Evolutionary conservation across 2,797 vertebrate genomes (phyloP), one percentile per base, ranked within the genome.

Genomic region (Nannoperca australis): DNA sequence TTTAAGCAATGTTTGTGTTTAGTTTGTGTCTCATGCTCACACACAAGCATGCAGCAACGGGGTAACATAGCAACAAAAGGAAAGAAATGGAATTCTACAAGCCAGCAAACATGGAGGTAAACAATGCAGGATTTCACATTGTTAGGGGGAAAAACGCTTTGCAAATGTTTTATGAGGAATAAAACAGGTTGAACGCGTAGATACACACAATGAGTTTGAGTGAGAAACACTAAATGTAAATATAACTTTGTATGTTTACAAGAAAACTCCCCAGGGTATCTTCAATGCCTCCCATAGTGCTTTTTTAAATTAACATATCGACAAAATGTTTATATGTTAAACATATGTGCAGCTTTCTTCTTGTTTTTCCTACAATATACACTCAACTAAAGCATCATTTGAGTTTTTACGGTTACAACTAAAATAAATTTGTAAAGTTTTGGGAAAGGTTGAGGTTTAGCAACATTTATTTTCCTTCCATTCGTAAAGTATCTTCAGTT

Each of bases 191-290:
- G 12, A 53, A 11, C 20, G 9, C 3, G 36, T 40, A 60, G 15
- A 49, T 27, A 40, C 36, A 36, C 36, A 38, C 36, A 38, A 10
- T 38, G 9, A 10, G 8, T 38, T 10, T 53, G 7, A 32, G 24
- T 36, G 20, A 36, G 51, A 38, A 58, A 49, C 1, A 1, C 9
- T 12, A 15, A 50, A 24, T 55, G 32, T 62, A 42, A 22, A 44
- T 44, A 5, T 30, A 34, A 64, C 22, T 61, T 30, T 22, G 1
- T 42, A 15, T 47, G 51, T 68, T 60, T 36, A 49, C 24, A 22
- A 32, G 13, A 55, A 54, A 62, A 38, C 64, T 44, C 24, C 54
- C 44, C 62, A 64, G 47, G 67, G 5, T 69, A n/a, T n/a, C 40
- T 71, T 61, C 36, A 58, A 63, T 9, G 8, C 7, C 59, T 59